A percentile compares a stretch with the other conserved stretches of the same genome.
Evolutionary conservation across 2,113 vertebrate species (phyloP).

Genomic region (Seriola dumerili): DNA sequence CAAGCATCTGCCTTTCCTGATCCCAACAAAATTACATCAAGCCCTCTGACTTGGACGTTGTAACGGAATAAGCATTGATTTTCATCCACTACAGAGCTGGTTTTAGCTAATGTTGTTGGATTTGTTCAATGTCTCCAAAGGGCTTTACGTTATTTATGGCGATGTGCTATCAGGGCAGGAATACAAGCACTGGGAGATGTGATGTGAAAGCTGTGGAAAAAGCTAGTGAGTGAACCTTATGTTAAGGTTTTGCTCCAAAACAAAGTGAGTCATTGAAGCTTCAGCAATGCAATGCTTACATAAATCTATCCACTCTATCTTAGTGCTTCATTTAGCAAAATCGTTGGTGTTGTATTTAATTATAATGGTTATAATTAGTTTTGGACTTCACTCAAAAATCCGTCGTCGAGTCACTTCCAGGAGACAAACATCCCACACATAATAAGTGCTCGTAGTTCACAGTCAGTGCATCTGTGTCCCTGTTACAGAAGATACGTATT

Average conservation of each 20-base stretch:
- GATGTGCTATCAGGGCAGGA: constrained; percentile 6
- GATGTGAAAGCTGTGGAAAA: neutral
- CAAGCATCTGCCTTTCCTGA: constrained; percentile 25
- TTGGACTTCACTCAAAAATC: neutral
- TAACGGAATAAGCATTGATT: constrained; percentile 63
- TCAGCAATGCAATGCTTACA: too few species aligned
- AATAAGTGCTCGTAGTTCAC: neutral
- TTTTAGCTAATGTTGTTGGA: constrained; percentile 56
- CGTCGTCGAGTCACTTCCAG: neutral
- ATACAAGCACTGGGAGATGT: neutral
- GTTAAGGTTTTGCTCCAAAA: too few species aligned
- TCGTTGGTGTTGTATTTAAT: neutral
- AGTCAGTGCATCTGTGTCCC: constrained; percentile 4
- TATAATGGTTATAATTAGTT: neutral
- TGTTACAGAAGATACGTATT: neutral
- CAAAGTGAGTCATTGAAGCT: too few species aligned
- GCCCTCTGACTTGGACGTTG: constrained; percentile 29
- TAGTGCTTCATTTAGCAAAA: neutral
- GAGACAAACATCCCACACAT: neutral
- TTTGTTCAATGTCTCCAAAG: constrained; percentile 43
- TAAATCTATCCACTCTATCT: too few species aligned
- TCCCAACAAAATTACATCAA: constrained; percentile 56
- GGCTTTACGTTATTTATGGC: constrained; percentile 41
- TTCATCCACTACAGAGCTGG: constrained; percentile 4
- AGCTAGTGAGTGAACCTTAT: neutral